Percentiles rank a stretch among this genome's conserved stretches.
Conservation (phyloP, 2,888 invertebrate species). For the Gryllus longicercus region DNA sequence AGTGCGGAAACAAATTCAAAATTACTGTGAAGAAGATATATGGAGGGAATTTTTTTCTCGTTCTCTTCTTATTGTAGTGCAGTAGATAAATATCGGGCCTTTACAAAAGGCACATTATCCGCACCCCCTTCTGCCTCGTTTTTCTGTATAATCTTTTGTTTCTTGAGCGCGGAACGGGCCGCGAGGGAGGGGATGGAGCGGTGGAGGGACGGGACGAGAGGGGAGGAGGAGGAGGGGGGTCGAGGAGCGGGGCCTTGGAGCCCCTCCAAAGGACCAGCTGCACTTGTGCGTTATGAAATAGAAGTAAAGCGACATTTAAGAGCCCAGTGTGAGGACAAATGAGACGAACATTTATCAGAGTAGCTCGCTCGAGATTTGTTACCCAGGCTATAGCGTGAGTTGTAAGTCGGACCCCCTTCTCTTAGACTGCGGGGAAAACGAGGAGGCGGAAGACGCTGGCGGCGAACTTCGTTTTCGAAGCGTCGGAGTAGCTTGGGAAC, state of each 20-base stretch:
- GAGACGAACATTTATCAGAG: conserved; percentile 17
- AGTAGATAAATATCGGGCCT: conserved; percentile 17
- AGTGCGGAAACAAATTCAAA: conserved; percentile 17
- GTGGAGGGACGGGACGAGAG: neutral
- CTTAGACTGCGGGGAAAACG: neutral
- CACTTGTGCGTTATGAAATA: conserved; percentile 17
- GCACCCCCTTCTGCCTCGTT: conserved; percentile 17
- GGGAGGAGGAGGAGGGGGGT: neutral
- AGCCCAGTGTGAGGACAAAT: conserved; percentile 17
- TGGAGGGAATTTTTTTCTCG: conserved; percentile 8
- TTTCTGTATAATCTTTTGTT: conserved; percentile 17
- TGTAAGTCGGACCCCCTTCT: neutral
- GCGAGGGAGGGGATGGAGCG: neutral
- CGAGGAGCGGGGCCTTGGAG: neutral
- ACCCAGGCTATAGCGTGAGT: neutral
- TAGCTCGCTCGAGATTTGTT: conserved; percentile 4
- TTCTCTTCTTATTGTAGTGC: conserved; percentile 1
- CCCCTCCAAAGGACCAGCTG: conserved; percentile 6
- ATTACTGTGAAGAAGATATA: conserved; percentile 17
- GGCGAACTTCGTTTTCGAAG: too few relatives aligned
- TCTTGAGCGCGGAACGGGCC: neutral
- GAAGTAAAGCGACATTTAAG: conserved; percentile 17
- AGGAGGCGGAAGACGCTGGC: too few relatives aligned
- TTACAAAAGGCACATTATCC: conserved; percentile 17
- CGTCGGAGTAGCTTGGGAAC: too few relatives aligned